Percentiles rank a stretch among this genome's conserved stretches.
phyloP scores from a whole-genome alignment of 2,797 vertebrate species.

The Nyctibius grandis region DNA sequence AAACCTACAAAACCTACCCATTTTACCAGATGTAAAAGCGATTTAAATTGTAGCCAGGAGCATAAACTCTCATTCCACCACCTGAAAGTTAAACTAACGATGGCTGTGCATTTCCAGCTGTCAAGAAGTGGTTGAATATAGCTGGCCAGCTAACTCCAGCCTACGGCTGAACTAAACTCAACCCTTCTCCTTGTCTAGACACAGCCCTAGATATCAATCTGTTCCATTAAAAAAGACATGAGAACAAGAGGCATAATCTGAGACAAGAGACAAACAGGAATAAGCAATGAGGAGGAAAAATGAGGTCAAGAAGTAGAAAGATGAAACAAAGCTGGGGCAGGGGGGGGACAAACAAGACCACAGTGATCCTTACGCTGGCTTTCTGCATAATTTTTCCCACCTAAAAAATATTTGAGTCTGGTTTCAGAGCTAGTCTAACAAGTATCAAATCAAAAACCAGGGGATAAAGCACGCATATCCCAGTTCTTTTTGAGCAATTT shows the following conservation, averaged over 20 bases:
- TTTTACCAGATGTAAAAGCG: neutral
- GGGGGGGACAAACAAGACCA: neutral
- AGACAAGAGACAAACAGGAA: conserved; percentile 28
- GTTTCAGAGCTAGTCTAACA: neutral
- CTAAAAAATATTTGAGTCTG: neutral
- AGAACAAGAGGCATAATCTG: neutral
- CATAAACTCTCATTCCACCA: neutral
- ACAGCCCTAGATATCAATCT: conserved; percentile 18
- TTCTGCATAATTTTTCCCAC: neutral
- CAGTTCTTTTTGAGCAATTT: neutral
- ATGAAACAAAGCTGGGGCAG: neutral
- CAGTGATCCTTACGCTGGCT: neutral
- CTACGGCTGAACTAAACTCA: neutral
- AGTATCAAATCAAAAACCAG: neutral
- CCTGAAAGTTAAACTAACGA: neutral
- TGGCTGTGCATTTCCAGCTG: neutral
- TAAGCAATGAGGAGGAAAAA: conserved; percentile 41
- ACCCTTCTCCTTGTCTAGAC: conserved; percentile 10
- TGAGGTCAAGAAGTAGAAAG: conserved; percentile 43
- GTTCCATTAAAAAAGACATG: conserved; percentile 12
- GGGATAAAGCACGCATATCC: neutral
- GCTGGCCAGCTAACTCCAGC: neutral
- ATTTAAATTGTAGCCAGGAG: neutral
- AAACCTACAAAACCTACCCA: neutral
- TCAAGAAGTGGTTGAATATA: neutral